phyloP scores from a whole-genome alignment of 2,797 vertebrate species.

The Odontamblyopus lacepedii region DNA sequence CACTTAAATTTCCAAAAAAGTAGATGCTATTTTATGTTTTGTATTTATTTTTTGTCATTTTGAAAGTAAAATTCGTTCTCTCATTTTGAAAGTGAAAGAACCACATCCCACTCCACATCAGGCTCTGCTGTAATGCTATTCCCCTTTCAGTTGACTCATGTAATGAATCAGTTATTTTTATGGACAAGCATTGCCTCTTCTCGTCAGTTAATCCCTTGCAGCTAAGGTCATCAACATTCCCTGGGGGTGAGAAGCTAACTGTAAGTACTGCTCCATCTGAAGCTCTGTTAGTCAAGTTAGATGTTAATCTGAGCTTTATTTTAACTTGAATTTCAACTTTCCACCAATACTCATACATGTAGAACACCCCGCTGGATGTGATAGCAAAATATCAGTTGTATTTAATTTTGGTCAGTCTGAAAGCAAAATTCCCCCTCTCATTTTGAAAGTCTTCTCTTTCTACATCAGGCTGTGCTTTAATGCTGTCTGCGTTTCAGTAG shows the following conservation, averaged over 20 bases:
- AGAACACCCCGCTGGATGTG: too few species aligned
- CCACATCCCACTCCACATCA: not conserved
- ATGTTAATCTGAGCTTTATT: too few species aligned
- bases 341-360: too few species aligned
- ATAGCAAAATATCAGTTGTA: too few species aligned
- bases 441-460: not conserved
- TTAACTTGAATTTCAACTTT: too few species aligned
- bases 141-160: not conserved
- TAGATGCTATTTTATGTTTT: not conserved
- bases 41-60: not conserved
- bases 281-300: too few species aligned
- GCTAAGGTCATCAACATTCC: too few species aligned
- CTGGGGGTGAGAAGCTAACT: too few species aligned
- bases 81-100: constrained; percentile 6
- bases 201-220: too few species aligned
- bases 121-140: not conserved
- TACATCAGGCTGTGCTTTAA: not conserved
- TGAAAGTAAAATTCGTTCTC: not conserved
- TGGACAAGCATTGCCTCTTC: too few species aligned
- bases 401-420: not conserved
- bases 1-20: too few species aligned
- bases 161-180: not conserved
- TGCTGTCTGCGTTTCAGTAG: not conserved
- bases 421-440: not conserved
- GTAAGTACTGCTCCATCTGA: too few species aligned